Conservation (phyloP, 2,888 invertebrate species). For the Stenoptilia bipunctidactyla region DNA sequence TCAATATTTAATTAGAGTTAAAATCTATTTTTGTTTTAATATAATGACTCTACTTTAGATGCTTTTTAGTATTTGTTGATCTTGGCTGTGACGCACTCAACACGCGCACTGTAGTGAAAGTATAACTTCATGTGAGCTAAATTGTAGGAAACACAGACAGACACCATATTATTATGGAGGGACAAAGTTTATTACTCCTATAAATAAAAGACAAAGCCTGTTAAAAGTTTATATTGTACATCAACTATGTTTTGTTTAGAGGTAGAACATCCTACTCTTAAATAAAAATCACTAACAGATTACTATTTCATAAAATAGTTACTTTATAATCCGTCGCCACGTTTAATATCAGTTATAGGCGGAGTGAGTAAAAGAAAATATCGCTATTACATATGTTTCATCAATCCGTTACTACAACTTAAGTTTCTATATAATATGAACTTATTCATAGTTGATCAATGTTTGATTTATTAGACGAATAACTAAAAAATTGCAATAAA, state of each 20-base stretch:
- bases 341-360: slow-evolving; percentile 57
- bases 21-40: no score
- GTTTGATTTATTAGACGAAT: no score
- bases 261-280: slow-evolving; percentile 70
- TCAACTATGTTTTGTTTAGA: slow-evolving; percentile 69
- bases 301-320: slow-evolving; percentile 41
- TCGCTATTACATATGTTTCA: neutral
- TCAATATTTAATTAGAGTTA: no score
- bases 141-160: no score
- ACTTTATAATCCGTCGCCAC: slow-evolving; percentile 40
- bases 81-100: no score
- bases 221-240: slow-evolving; percentile 70
- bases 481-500: no score
- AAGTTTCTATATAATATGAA: neutral
- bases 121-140: no score
- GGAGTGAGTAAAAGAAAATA: slow-evolving; percentile 38
- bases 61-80: no score
- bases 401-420: neutral
- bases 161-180: no score
- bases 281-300: slow-evolving; percentile 56
- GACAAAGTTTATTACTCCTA: no score
- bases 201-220: slow-evolving; percentile 18
- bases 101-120: no score
- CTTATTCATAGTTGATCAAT: neutral
- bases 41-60: no score